Evolutionary conservation across 2,113 vertebrate species (phyloP).

Genomic region (Salvator merianae): DNA sequence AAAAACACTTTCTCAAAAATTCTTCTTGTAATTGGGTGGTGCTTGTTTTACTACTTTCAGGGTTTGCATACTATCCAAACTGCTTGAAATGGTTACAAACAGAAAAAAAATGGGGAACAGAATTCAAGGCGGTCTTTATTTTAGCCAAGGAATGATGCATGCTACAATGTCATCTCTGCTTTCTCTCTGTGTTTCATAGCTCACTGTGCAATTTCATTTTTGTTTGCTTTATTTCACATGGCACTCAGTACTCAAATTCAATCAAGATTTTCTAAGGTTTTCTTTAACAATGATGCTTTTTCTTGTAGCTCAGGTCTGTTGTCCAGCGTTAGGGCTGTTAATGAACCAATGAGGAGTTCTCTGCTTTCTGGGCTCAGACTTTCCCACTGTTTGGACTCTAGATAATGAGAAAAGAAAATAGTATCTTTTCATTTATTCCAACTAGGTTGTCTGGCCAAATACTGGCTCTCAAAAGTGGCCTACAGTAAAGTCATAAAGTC

Average conservation of each 20-base stretch:
- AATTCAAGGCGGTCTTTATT: constrained; percentile 81
- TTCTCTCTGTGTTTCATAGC: constrained; percentile 68
- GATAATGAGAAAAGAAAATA: constrained; percentile 35
- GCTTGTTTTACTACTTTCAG: background rate
- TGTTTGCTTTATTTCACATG: constrained; percentile 71
- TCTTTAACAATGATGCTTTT: constrained; percentile 88
- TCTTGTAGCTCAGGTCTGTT: constrained; percentile 90
- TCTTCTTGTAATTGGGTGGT: constrained; percentile 1
- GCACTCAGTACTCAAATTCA: constrained; percentile 73
- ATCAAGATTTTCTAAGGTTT: constrained; percentile 83
- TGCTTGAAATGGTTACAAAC: constrained; percentile 31
- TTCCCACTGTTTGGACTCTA: constrained; percentile 90
- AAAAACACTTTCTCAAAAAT: constrained; percentile 44
- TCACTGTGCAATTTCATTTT: constrained; percentile 55
- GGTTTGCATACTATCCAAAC: constrained; percentile 27
- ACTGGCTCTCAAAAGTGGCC: background rate
- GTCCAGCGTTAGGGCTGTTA: constrained; percentile 90
- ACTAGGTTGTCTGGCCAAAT: background rate
- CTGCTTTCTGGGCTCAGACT: constrained; percentile 87
- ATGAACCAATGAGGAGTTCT: constrained; percentile 83
- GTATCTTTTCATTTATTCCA: background rate
- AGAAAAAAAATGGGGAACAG: constrained; percentile 74
- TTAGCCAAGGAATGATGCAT: constrained; percentile 83
- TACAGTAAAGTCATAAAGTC: background rate
- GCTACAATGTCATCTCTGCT: constrained; percentile 79